These are phyloP conservation scores for Chaetogeoica ovagalla DNA, from an alignment of 2,888 invertebrate genomes.

Conservation along the genomic window DNA sequence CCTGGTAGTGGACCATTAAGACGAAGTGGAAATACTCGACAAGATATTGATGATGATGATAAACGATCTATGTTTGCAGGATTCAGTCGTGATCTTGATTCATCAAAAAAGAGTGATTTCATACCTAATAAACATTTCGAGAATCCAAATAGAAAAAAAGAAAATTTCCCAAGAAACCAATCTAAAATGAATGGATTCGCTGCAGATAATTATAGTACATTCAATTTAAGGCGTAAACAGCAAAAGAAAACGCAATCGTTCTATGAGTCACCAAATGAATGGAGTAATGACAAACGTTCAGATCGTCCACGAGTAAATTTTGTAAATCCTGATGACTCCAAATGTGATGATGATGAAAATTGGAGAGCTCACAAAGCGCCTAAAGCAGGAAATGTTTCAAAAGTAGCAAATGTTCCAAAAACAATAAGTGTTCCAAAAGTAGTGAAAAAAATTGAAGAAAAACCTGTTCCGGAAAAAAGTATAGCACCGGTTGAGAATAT, in stretches of 20 bases:
- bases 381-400: conserved; percentile 18
- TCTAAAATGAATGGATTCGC: conserved; percentile 36
- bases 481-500: background rate
- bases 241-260: conserved; percentile 41
- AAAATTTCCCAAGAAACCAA: conserved; percentile 38
- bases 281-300: conserved; percentile 34
- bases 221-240: conserved; percentile 41
- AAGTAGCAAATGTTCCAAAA: conserved; percentile 7
- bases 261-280: conserved; percentile 45
- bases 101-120: conserved; percentile 46
- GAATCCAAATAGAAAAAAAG: conserved; percentile 48
- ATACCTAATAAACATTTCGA: conserved; percentile 52
- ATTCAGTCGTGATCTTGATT: conserved; percentile 25
- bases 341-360: conserved; percentile 36
- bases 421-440: conserved; percentile 20
- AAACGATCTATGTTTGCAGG: conserved; percentile 48
- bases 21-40: conserved; percentile 63
- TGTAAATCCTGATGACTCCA: conserved; percentile 44
- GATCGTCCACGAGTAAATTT: conserved; percentile 47
- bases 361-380: conserved; percentile 42
- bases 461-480: conserved; percentile 33
- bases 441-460: conserved; percentile 38
- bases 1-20: conserved; percentile 77
- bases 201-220: conserved; percentile 49
- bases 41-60: conserved; percentile 48